Percentiles rank a stretch among this genome's conserved stretches.
phyloP scores from a whole-genome alignment of 2,113 vertebrate species.

The Hippocampus abdominalis region DNA sequence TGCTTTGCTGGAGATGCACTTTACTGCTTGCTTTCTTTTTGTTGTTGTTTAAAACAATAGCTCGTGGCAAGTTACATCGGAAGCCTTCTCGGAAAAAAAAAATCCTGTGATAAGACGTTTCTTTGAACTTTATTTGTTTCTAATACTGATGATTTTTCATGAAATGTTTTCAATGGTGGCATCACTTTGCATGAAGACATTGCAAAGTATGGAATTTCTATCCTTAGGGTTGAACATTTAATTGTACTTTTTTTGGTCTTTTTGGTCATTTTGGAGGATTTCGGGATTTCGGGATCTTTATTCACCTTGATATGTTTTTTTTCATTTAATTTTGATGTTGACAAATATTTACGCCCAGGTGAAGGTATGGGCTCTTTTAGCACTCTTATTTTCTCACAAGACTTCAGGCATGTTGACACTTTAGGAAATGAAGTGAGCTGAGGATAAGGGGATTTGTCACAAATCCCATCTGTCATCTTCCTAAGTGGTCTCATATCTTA shows the following conservation, averaged over 20 bases:
- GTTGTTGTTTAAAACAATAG: background rate
- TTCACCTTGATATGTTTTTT: background rate
- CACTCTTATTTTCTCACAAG: background rate
- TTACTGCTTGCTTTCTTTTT: too few species aligned
- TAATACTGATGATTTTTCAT: background rate
- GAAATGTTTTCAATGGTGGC: background rate
- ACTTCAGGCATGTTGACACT: slow-evolving; percentile 49
- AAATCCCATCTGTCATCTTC: slow-evolving; percentile 68
- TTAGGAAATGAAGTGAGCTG: slow-evolving; percentile 63
- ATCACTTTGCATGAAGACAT: background rate
- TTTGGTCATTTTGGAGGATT: too few species aligned
- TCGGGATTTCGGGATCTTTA: too few species aligned
- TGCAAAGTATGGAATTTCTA: background rate
- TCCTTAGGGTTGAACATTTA: background rate
- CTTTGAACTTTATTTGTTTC: too few species aligned
- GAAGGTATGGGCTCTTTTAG: background rate
- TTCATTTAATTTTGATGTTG: background rate
- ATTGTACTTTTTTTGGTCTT: background rate
- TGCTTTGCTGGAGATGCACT: too few species aligned
- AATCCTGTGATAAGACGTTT: too few species aligned
- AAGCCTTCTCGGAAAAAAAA: background rate
- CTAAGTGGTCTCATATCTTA: slow-evolving; percentile 62
- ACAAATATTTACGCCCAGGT: background rate
- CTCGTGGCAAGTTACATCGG: background rate
- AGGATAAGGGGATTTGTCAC: slow-evolving; percentile 63